These are phyloP conservation scores for Eira barbara DNA, from an alignment of 2,113 vertebrate genomes.

Conservation along the genomic window DNA sequence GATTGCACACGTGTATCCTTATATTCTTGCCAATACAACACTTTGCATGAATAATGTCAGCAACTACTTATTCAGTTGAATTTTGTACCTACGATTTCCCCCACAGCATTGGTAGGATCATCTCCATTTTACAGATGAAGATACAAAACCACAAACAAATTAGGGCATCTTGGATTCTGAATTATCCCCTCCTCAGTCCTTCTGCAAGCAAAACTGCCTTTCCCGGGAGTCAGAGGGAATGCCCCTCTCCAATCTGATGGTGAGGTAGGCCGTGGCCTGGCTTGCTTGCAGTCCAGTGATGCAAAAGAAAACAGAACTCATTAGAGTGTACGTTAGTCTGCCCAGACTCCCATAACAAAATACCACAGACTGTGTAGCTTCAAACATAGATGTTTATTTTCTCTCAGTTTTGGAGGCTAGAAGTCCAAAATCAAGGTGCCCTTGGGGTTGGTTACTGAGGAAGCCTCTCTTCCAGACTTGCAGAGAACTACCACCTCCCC, in stretches of 20 bases:
- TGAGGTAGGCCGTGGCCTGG: neutral
- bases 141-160: neutral
- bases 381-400: neutral
- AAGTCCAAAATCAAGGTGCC: neutral
- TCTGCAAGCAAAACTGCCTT: neutral
- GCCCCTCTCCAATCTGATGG: no score
- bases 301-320: neutral
- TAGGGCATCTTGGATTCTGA: neutral
- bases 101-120: neutral
- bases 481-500: neutral
- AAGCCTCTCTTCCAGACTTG: neutral
- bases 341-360: neutral
- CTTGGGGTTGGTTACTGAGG: neutral
- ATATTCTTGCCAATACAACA: neutral
- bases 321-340: no score
- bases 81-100: neutral
- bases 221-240: neutral
- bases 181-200: neutral
- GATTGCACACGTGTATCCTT: neutral
- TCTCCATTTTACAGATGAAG: neutral
- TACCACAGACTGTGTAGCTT: neutral
- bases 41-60: neutral
- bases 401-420: neutral
- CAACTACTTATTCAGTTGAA: neutral
- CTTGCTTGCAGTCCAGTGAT: neutral